phyloP scores from a whole-genome alignment of 2,888 invertebrate genomes.

The Mactromeris polynyma region DNA sequence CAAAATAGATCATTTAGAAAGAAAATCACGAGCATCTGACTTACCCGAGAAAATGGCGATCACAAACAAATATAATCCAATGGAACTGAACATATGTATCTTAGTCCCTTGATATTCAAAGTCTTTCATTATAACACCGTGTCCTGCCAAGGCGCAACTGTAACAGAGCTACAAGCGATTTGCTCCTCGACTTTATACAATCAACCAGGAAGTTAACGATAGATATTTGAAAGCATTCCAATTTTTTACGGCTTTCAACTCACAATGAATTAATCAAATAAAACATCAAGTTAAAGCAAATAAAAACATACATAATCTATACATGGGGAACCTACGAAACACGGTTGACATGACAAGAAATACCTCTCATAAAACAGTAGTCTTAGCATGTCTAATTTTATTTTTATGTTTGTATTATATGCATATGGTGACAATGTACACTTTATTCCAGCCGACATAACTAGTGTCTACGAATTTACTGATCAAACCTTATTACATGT shows the following conservation, averaged over 20 bases:
- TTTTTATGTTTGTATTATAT: too few species aligned
- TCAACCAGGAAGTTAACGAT: neutral
- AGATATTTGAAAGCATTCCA: neutral
- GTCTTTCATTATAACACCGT: neutral
- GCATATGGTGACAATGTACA: too few species aligned
- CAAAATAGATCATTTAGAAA: neutral
- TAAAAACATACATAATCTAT: too few species aligned
- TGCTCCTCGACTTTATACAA: neutral
- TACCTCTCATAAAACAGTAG: too few species aligned
- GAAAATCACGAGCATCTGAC: neutral
- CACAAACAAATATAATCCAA: neutral
- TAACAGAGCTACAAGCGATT: neutral
- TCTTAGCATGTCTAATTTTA: too few species aligned
- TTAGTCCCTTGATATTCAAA: neutral
- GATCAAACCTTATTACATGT: too few species aligned
- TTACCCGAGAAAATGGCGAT: neutral
- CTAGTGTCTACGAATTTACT: too few species aligned
- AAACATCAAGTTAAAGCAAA: too few species aligned
- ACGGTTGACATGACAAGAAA: too few species aligned
- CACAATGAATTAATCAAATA: neutral
- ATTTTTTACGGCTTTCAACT: neutral
- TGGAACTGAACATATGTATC: neutral
- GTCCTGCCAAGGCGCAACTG: neutral
- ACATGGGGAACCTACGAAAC: too few species aligned
- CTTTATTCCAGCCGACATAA: too few species aligned